Evolutionary conservation across 2,113 vertebrate species (phyloP).

Genomic region (Gasterosteus aculeatus): DNA sequence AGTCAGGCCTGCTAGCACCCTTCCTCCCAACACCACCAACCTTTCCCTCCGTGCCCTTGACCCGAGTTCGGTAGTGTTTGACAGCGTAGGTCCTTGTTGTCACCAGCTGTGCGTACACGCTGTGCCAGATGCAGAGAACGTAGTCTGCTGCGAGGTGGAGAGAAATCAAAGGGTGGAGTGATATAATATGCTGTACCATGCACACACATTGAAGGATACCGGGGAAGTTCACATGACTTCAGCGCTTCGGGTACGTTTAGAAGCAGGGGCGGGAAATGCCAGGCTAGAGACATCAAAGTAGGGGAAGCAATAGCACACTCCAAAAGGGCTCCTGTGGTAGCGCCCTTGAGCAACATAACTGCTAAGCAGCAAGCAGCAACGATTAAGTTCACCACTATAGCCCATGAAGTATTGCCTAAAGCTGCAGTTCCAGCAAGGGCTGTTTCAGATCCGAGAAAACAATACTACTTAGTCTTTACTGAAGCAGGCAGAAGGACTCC

Average conservation of each 20-base stretch:
- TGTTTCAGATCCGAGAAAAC: constrained; percentile 11
- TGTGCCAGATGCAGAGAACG: constrained; percentile 48
- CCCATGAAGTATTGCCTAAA: constrained; percentile 37
- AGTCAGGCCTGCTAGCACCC: constrained; percentile 64
- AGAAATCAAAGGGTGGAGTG: constrained; percentile 37
- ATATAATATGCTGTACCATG: constrained; percentile 25
- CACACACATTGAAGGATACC: constrained; percentile 11
- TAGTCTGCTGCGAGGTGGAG: constrained; percentile 16
- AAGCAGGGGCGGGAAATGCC: constrained; percentile 23
- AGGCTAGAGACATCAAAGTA: constrained; percentile 30
- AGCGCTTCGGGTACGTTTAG: constrained; percentile 10
- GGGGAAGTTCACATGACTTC: constrained; percentile 34
- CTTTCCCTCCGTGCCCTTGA: constrained; percentile 70
- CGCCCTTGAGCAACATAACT: constrained; percentile 46
- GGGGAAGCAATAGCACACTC: constrained; percentile 38
- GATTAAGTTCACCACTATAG: constrained; percentile 36
- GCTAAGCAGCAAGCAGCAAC: constrained; percentile 39
- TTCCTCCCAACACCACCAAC: constrained; percentile 56
- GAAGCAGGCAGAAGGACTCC: constrained; percentile 6
- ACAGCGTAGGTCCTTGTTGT: constrained; percentile 64
- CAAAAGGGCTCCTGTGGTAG: constrained; percentile 33
- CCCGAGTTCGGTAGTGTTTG: constrained; percentile 66
- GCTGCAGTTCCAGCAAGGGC: constrained; percentile 41
- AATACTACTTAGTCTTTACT: neutral
- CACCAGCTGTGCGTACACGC: constrained; percentile 60